Conservation (phyloP, 2,888 invertebrate species). For the Clusia tigrina region DNA sequence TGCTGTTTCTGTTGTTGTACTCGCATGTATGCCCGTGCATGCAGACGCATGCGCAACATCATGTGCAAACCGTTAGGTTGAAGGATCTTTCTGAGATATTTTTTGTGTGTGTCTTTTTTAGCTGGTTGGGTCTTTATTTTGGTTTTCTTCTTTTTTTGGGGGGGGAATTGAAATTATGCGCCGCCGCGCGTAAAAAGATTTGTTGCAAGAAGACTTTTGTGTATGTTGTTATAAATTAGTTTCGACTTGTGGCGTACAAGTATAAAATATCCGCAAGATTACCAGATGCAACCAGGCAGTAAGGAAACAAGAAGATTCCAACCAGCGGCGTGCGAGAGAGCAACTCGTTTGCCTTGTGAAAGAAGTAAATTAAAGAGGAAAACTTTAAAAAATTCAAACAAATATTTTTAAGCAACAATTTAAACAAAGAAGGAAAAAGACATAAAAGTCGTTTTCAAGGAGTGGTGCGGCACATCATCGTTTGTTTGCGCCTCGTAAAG, state of each 20-base stretch:
- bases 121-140: not conserved
- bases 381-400: not conserved
- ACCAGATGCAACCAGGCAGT: not conserved
- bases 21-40: not conserved
- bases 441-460: slow-evolving; percentile 1
- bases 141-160: not conserved
- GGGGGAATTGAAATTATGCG: slow-evolving; percentile 8
- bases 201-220: slow-evolving; percentile 11
- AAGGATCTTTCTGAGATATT: slow-evolving; percentile 18
- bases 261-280: not conserved
- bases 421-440: not conserved
- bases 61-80: slow-evolving; percentile 20
- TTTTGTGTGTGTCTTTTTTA: not conserved
- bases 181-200: slow-evolving; percentile 6
- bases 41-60: not conserved
- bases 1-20: not conserved
- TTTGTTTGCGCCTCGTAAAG: no score
- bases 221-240: slow-evolving; percentile 9
- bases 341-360: not conserved
- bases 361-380: not conserved
- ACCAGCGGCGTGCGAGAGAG: not conserved
- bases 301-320: not conserved
- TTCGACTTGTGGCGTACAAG: slow-evolving; percentile 7
- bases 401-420: not conserved
- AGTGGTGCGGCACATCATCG: slow-evolving; percentile 1